These are phyloP conservation scores for Netelia fuscicornis DNA, from an alignment of 2,888 invertebrate genomes.

Conservation along the genomic window DNA sequence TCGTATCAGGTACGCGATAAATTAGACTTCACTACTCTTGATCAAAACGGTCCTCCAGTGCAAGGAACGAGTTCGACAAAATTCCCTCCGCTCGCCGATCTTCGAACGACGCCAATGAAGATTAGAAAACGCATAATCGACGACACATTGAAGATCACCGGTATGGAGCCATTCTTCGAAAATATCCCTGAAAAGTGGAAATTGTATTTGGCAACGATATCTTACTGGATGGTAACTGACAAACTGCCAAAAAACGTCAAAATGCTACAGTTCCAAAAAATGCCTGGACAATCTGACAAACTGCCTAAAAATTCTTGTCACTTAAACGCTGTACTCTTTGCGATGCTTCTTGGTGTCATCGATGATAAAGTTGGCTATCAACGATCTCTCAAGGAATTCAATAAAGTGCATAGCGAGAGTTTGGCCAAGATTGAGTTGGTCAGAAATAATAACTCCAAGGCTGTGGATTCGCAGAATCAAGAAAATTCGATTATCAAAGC, in stretches of 20 bases:
- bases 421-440: not conserved
- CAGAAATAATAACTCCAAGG: not conserved
- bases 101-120: conserved; percentile 77
- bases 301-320: conserved; percentile 84
- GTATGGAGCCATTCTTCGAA: conserved; percentile 81
- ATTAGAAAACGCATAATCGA: conserved; percentile 83
- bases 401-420: conserved; percentile 70
- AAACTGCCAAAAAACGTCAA: no score
- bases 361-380: conserved; percentile 87
- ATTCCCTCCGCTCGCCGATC: conserved; percentile 81
- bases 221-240: conserved; percentile 86
- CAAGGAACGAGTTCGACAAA: conserved; percentile 38
- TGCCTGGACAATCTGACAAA: conserved; percentile 80
- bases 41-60: not conserved
- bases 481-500: conserved; percentile 82
- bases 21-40: not conserved
- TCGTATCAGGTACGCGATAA: conserved; percentile 22
- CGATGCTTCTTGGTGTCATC: conserved; percentile 87
- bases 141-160: conserved; percentile 85
- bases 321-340: conserved; percentile 87
- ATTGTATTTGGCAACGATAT: conserved; percentile 86
- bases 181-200: conserved; percentile 87
- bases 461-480: no score
- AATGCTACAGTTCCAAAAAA: no score
- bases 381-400: conserved; percentile 79